Evolutionary conservation across 2,113 vertebrate genomes (phyloP).

Genomic region (Seriola dumerili): DNA sequence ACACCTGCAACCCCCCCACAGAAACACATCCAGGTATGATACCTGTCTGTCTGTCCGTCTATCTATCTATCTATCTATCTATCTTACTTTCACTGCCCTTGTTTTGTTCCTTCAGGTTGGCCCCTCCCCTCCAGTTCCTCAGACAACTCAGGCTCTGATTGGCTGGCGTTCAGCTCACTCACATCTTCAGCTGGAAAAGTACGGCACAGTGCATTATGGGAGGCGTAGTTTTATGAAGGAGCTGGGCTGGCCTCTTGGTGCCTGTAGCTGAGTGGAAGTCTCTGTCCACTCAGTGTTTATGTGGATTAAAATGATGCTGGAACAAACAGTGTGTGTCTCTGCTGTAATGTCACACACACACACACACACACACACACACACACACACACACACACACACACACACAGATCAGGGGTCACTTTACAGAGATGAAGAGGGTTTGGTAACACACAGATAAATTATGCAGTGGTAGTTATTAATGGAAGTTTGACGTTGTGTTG

Average conservation of each 20-base stretch:
- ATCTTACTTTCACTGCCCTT: background rate
- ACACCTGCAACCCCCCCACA: conserved; percentile 44
- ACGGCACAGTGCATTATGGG: conserved; percentile 80
- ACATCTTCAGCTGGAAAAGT: conserved; percentile 81
- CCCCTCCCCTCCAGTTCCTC: conserved; percentile 88
- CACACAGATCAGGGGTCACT: too few species aligned
- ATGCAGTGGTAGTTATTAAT: background rate
- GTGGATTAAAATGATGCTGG: background rate
- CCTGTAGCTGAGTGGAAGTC: conserved; percentile 71
- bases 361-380: too few species aligned
- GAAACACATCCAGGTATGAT: conserved; percentile 54
- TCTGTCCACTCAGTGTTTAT: background rate
- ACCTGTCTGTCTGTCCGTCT: background rate
- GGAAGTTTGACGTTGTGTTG: background rate
- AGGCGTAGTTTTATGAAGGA: conserved; percentile 76
- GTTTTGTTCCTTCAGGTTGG: conserved; percentile 75
- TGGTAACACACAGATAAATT: background rate
- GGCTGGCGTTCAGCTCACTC: conserved; percentile 88
- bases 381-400: too few species aligned
- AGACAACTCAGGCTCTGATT: conserved; percentile 88
- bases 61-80: background rate
- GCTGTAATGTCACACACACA: too few species aligned
- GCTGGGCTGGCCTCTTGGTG: conserved; percentile 80
- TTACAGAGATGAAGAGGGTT: too few species aligned
- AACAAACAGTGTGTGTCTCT: too few species aligned